Conservation (phyloP, 1,140 invertebrate genomes). For the Drosophila guanche region DNA sequence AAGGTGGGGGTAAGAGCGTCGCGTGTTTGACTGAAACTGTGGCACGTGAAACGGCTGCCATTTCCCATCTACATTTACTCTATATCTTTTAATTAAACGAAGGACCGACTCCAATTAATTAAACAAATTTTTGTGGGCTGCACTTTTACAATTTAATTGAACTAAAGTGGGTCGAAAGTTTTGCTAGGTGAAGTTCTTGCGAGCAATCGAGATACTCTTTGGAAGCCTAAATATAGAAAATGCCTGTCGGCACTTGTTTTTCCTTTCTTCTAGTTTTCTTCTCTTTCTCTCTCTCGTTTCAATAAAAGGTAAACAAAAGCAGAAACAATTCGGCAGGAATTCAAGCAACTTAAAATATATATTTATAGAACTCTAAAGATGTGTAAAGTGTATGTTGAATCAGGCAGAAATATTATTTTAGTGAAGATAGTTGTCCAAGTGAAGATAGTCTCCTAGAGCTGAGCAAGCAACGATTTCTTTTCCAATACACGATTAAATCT, state of each 20-base stretch:
- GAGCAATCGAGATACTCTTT: slow-evolving; percentile 27
- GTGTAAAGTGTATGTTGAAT: too few species aligned
- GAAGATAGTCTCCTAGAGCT: too few species aligned
- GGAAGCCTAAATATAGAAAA: slow-evolving; percentile 36
- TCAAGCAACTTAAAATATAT: slow-evolving; percentile 2
- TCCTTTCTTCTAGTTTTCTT: slow-evolving; percentile 23
- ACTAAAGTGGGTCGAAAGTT: slow-evolving; percentile 21
- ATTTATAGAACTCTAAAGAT: background rate
- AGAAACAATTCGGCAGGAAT: background rate
- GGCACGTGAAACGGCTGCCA: slow-evolving; percentile 41
- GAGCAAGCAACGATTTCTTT: too few species aligned
- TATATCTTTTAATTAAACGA: slow-evolving; percentile 41
- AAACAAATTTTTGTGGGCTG: slow-evolving; percentile 39
- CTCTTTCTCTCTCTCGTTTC: background rate
- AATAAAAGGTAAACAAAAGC: slow-evolving; percentile 36
- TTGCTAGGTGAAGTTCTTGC: slow-evolving; percentile 7
- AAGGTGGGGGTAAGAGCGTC: slow-evolving; percentile 15
- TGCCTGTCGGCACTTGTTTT: slow-evolving; percentile 22
- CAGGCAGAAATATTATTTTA: too few species aligned
- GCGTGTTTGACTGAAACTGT: slow-evolving; percentile 20
- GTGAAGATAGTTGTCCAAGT: too few species aligned
- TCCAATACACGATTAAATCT: too few species aligned
- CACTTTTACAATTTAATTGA: slow-evolving; percentile 31
- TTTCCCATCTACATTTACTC: slow-evolving; percentile 23
- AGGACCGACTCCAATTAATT: slow-evolving; percentile 39